Percentiles rank a stretch among this genome's conserved stretches.
Evolutionary conservation across 2,113 vertebrate genomes (phyloP).

Genomic region (Mugil cephalus): DNA sequence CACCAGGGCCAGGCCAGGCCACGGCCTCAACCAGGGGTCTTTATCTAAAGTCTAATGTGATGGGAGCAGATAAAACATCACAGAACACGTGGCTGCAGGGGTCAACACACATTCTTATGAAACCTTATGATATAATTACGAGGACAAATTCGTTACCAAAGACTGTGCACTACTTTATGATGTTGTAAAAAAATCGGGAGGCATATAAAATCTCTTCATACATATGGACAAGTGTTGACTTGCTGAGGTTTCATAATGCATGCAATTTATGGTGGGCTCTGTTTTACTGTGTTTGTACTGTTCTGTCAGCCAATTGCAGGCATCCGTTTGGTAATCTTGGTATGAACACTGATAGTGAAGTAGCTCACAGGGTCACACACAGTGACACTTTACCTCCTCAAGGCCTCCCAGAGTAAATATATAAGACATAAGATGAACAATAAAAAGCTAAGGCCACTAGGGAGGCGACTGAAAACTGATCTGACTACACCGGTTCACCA

Average conservation of each 20-base stretch:
- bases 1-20: neutral
- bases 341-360: constrained; percentile 17
- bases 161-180: neutral
- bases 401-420: neutral
- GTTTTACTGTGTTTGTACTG: constrained; percentile 27
- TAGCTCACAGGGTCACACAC: neutral
- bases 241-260: neutral
- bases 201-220: neutral
- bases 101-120: constrained; percentile 29
- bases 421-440: neutral
- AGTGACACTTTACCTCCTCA: constrained; percentile 11
- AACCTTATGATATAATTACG: neutral
- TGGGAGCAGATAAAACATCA: neutral
- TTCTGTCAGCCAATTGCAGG: neutral
- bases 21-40: neutral
- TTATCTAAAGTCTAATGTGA: constrained; percentile 28
- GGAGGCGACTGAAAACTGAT: neutral
- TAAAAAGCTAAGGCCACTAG: neutral
- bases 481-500: neutral
- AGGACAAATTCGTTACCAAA: neutral
- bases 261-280: constrained; percentile 4
- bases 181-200: neutral
- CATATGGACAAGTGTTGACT: neutral
- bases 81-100: neutral
- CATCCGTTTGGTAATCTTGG: neutral